These are phyloP conservation scores for Diarsia brunnea DNA, from an alignment of 2,888 invertebrate species.

Conservation along the genomic window DNA sequence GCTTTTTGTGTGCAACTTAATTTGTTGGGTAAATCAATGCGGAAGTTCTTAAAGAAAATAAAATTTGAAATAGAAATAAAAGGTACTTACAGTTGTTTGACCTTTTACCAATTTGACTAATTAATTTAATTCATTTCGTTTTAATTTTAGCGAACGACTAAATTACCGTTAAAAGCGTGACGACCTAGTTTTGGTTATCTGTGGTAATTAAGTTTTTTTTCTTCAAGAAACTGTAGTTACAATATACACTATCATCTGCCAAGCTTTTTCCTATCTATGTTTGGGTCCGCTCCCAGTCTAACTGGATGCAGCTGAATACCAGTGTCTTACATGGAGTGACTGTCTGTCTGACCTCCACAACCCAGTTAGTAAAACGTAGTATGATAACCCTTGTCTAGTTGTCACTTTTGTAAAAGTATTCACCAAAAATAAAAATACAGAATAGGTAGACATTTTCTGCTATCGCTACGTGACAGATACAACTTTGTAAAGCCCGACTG, in stretches of 20 bases:
- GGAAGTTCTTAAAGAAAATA: neutral
- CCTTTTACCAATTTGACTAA: neutral
- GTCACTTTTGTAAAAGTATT: neutral
- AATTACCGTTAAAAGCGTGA: neutral
- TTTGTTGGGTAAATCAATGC: constrained; percentile 1
- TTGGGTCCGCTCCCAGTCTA: too few relatives aligned
- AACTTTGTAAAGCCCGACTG: constrained; percentile 83
- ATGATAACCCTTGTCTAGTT: too few relatives aligned
- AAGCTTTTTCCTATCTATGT: too few relatives aligned
- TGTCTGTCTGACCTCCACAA: too few relatives aligned
- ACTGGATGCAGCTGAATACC: too few relatives aligned
- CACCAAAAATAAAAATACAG: neutral
- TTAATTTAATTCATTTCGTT: neutral
- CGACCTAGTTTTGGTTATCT: neutral
- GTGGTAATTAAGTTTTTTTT: neutral
- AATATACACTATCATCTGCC: too few relatives aligned
- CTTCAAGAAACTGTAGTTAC: neutral
- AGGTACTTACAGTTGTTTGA: neutral
- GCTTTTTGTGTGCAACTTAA: neutral
- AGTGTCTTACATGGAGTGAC: too few relatives aligned
- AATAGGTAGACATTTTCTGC: constrained; percentile 67
- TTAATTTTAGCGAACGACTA: neutral
- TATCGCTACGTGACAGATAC: constrained; percentile 78
- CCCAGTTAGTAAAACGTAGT: too few relatives aligned
- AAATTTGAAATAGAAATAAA: neutral